Evolutionary conservation across 1,140 invertebrate species (phyloP), one percentile per base, ranked within the genome.

Genomic region (Spodoptera frugiperda): DNA sequence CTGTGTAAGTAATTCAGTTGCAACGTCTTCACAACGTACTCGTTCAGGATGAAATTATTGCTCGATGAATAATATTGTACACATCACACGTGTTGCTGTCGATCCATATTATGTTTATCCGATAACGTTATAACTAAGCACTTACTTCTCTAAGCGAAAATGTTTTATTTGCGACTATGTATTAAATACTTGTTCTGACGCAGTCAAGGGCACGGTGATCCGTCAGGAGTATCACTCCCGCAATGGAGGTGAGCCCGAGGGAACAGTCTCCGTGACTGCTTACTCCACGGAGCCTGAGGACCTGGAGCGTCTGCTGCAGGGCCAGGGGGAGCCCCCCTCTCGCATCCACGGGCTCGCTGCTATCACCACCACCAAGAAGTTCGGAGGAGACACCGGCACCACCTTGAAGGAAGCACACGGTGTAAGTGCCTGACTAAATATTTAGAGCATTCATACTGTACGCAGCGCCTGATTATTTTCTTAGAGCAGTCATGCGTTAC

Each of bases 121-220:
- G 21, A 25, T 25, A 25, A 25, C 25, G 25, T 1, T 3, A 25
- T 25, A 25, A 3, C n/a, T n/a, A n/a, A n/a, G n/a, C n/a, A n/a
- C n/a, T n/a, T n/a, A n/a, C n/a, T n/a, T n/a, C n/a, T n/a, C n/a
- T n/a, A n/a, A n/a, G n/a, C n/a, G n/a, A n/a, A n/a, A n/a, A n/a
- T n/a, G n/a, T n/a, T n/a, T n/a, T n/a, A n/a, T n/a, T n/a, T n/a
- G n/a, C n/a, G n/a, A n/a, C n/a, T n/a, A n/a, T n/a, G n/a, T n/a
- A n/a, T n/a, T n/a, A n/a, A n/a, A n/a, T n/a, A n/a, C n/a, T n/a
- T n/a, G n/a, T n/a, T n/a, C n/a, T 39, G 33, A 89, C 85, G 76
- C 89, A 96, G 96, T 96, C 87, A 96, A 96, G 94, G 96, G 96
- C 72, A 96, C 95, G 70, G 95, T 96, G 72, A 94, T 96, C 71